Evolutionary conservation across 2,888 invertebrate genomes (phyloP).

Genomic region (Allygus modestus): DNA sequence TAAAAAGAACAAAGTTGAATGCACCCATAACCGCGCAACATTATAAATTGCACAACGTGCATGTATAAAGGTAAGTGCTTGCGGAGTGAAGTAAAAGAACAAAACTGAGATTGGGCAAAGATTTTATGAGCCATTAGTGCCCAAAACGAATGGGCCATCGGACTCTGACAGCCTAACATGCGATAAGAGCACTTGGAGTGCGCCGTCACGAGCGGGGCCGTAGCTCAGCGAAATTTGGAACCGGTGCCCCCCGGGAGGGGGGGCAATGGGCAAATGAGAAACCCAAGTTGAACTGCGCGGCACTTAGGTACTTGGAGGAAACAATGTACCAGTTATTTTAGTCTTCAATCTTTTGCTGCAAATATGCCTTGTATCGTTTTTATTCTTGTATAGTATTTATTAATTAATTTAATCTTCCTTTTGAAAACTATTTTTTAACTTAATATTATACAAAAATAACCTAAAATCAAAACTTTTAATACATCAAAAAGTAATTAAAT

Average conservation of each 20-base stretch:
- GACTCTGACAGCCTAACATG: not conserved
- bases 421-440: too few relatives aligned
- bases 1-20: slow-evolving; percentile 40
- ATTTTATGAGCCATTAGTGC: slow-evolving; percentile 58
- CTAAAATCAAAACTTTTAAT: too few relatives aligned
- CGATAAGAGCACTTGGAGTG: slow-evolving; percentile 51
- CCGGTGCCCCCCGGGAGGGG: not conserved
- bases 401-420: too few relatives aligned
- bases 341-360: too few relatives aligned
- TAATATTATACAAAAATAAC: too few relatives aligned
- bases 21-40: slow-evolving; percentile 37
- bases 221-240: slow-evolving; percentile 38
- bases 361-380: too few relatives aligned
- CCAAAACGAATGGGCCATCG: slow-evolving; percentile 51
- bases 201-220: slow-evolving; percentile 15
- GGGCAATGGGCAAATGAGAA: not conserved
- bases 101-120: slow-evolving; percentile 53
- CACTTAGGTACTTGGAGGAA: too few relatives aligned
- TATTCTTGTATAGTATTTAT: too few relatives aligned
- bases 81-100: slow-evolving; percentile 49
- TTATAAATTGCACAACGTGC: slow-evolving; percentile 50
- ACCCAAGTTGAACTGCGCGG: too few relatives aligned
- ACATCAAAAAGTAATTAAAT: too few relatives aligned
- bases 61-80: slow-evolving; percentile 51
- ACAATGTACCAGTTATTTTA: too few relatives aligned